Evolutionary conservation across 2,797 vertebrate genomes (phyloP).

Genomic region (Kryptolebias ocellatus): DNA sequence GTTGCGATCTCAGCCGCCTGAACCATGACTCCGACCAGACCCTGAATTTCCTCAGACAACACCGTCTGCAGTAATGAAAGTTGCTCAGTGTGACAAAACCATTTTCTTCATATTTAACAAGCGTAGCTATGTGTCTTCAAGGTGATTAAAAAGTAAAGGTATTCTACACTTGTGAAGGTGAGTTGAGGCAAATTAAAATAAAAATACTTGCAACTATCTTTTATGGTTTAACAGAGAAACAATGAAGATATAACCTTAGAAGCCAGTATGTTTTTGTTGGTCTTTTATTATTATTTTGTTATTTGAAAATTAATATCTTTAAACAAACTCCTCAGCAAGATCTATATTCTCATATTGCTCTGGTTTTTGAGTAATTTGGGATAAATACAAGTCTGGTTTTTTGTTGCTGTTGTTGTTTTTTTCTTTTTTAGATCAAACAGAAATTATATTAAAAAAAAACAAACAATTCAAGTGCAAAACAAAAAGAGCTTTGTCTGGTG

Average conservation of each 20-base stretch:
- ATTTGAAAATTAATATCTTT: too few relatives aligned
- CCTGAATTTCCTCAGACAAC: slow-evolving; percentile 77
- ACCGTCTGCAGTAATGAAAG: slow-evolving; percentile 68
- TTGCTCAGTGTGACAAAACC: background rate
- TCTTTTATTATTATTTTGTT: too few relatives aligned
- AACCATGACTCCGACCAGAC: slow-evolving; percentile 62
- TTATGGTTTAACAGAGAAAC: background rate
- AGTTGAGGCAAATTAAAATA: background rate
- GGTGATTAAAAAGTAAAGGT: too few relatives aligned
- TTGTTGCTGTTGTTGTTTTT: too few relatives aligned
- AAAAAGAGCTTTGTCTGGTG: slow-evolving; percentile 8
- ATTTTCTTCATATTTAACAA: background rate
- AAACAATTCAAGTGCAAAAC: background rate
- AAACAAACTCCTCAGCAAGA: background rate
- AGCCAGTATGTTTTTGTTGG: background rate
- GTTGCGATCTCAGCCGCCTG: slow-evolving; percentile 56
- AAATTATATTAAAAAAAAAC: background rate
- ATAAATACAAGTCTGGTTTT: background rate
- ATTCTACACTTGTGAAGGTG: background rate
- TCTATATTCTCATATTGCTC: background rate
- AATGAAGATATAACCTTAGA: background rate
- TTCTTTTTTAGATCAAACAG: background rate
- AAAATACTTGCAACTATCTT: background rate
- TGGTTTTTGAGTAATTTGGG: background rate
- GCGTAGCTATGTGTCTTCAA: background rate